Evolutionary conservation across 2,113 vertebrate species (phyloP).

Genomic region (Aegithalos caudatus): DNA sequence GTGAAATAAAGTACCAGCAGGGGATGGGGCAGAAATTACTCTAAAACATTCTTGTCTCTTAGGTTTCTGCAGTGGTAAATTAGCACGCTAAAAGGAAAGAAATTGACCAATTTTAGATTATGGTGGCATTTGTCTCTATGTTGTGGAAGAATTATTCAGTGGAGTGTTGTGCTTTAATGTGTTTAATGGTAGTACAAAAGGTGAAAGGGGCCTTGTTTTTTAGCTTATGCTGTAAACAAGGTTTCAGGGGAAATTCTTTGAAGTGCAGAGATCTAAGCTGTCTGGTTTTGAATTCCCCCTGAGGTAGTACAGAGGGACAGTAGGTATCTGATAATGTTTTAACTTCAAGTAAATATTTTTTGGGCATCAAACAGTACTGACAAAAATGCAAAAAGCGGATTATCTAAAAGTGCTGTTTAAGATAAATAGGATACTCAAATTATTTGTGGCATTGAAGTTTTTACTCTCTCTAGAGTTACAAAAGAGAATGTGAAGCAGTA

Average conservation of each 20-base stretch:
- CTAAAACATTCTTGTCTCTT: constrained; percentile 18
- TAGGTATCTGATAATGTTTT: constrained; percentile 70
- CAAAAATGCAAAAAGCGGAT: constrained; percentile 59
- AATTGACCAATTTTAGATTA: constrained; percentile 34
- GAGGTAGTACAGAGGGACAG: constrained; percentile 67
- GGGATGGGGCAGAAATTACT: constrained; percentile 31
- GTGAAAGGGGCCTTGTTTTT: constrained; percentile 62
- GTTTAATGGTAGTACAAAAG: constrained; percentile 65
- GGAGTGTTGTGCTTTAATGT: constrained; percentile 63
- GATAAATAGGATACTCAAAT: constrained; percentile 31
- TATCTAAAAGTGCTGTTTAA: constrained; percentile 53
- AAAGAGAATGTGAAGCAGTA: neutral
- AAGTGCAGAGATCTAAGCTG: constrained; percentile 74
- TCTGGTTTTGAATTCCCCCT: constrained; percentile 49
- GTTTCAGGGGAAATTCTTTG: constrained; percentile 75
- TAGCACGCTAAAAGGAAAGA: constrained; percentile 43
- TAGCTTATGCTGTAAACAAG: constrained; percentile 70
- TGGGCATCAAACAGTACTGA: constrained; percentile 68
- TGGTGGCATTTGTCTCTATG: neutral
- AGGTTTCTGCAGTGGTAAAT: constrained; percentile 38
- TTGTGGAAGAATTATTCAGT: constrained; percentile 43
- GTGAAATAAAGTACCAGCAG: neutral
- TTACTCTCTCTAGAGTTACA: constrained; percentile 4
- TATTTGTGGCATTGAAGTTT: constrained; percentile 18
- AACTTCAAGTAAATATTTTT: constrained; percentile 68